Base-by-base conservation (phyloP, 1,140 invertebrate species). In the Camponotus vicinus region DNA sequence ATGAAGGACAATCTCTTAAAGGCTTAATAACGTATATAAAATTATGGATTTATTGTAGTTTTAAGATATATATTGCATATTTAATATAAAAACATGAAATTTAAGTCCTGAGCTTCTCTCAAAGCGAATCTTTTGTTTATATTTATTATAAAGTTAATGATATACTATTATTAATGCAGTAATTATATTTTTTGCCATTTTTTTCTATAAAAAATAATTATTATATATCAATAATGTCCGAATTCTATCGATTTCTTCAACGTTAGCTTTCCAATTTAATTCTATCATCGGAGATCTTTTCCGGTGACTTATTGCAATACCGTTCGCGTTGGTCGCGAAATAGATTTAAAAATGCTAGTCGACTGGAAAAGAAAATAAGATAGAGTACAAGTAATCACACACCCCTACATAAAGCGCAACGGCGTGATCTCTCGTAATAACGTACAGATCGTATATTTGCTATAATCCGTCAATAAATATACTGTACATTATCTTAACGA, bases 401-500 rank as follows among this genome's bases (percentile, higher is more conserved):
- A 11, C n/a, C 61, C 37, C 27, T 18, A 45, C 42, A 45, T 11
- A 11, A 61, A 49, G 45, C 59, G 70, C 37, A 80, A 8, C 64
- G 52, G 21, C 13, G 34, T 86, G 32, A 86, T 89, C n/a, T 85
- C 52, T 85, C 57, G 63, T 49, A 49, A 5, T 73, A 90, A 85
- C 57, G 52, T 61, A 66, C 57, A 67, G 27, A 71, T 66, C 8
- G 42, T 59, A 78, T 85, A 85, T 32, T 90, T 21, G 67, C 9
- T 85, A 66, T 13, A 27, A 85, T 88, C 42, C 61, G 45, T 85
- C 52, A 86, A 88, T 70, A 71, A 79, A 84, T 78, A 49, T 77
- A 78, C 79, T 88, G 42, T 89, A 85, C 69, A 76, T 80, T 87
- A 69, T 89, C 61, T 87, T 52, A 71, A 87, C 86, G 90, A 92